Evolutionary conservation across 2,888 invertebrate species (phyloP), one percentile per base, ranked within the genome.

Genomic region (Tachina fera): DNA sequence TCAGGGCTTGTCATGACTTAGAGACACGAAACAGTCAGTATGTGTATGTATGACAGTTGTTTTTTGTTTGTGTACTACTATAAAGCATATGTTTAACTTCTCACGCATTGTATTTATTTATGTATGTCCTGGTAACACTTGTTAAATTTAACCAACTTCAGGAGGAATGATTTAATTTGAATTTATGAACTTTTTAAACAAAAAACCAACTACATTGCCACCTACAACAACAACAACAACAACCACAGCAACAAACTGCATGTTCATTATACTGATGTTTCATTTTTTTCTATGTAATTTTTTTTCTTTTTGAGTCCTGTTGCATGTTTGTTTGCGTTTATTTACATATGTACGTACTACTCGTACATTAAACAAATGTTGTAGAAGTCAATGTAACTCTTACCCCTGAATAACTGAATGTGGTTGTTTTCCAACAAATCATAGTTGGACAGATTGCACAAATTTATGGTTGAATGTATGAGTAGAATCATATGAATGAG

Each of bases 331-430:
- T 75, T 79, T 79, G 61, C 39, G 11, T 79, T 71, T 75, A 75
- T 75, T 75, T 56, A 61, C 68, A 16, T 45, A 47, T 41, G 14
- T 61, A 47, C 49, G 14, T 61, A n/a, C 53, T 61, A n/a, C n/a
- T n/a, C n/a, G n/a, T n/a, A 67, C 58, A 79, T 51, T 75, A 75
- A 86, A 83, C 75, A 86, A 85, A 75, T 85, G 82, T 65, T 85
- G 82, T 65, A 82, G 78, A 83, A 79, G 85, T 82, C 85, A 79
- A 75, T 79, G 70, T 74, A 63, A 68, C 75, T 71, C 75, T 53
- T 70, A 70, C 70, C 63, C 31, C 22, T 19, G 49, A 45, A 19
- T 60, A 14, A 49, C 72, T 58, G 39, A 45, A 74, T 81, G 67
- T 45, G 58, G 75, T 60, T 74, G 58, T 43, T 80, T 80, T 58